Base-by-base conservation (phyloP, 1,140 invertebrate genomes). In the Drosophila lacteicornis region DNA sequence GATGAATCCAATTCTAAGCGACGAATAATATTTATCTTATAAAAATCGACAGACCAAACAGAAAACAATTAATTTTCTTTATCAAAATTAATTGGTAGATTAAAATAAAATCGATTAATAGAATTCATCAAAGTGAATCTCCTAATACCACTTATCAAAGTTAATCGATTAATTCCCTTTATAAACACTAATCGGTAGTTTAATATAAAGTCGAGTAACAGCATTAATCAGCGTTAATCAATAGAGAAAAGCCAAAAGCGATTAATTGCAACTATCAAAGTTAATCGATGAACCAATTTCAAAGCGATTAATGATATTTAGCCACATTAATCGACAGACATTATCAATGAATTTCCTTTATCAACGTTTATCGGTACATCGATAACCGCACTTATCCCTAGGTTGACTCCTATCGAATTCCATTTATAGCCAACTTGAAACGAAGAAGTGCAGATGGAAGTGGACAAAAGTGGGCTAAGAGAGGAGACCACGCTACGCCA, bases 361-460 rank as follows among this genome's bases (percentile, higher is more conserved):
- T 25, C 12, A 22, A 22, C 2, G 2, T 46, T 13, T 13, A 22
- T 13, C 19, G 19, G 45, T 46, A 12, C 2, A 19, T 45, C 9
- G 1, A 33, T 53, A 36, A 53, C 15, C 30, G 51, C 30, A 36
- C 22, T 55, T 22, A 36, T 36, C 12, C 19, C 13, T 19, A 36
- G 17, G 12, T 9, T 13, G 11, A 53, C 50, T 13, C 30, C 19
- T 22, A 38, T 55, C 17, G 51, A 36, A 22, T 15, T 13, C 51
- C 33, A 9, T 55, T 53, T 36, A 42, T n/a, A 2, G 15, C 40
- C 36, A 25, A n/a, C 53, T 56, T 40, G 36, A 38, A 38, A 38
- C 4, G 15, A 13, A 40, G 30, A 36, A 51, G 17, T 47, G 15
- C n/a, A 65, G 30, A 67, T 43, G 38, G 46, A 45, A 69, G 19